Evolutionary conservation across 2,797 vertebrate species (phyloP), one percentile per base, ranked within the genome.

Genomic region (Sebastolobus alascanus): DNA sequence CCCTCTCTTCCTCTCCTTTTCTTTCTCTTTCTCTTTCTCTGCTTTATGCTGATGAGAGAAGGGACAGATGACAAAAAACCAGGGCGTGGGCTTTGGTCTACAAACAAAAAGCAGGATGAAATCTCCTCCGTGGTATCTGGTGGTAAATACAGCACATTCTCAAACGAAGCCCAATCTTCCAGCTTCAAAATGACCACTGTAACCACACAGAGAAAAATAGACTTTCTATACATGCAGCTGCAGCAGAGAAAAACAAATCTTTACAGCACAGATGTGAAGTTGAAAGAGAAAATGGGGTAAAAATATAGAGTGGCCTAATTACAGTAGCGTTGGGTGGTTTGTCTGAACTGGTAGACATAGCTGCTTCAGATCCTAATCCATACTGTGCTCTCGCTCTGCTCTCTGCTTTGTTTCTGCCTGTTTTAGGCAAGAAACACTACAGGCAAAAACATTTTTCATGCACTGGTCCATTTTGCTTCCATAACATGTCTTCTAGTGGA

Each of bases 221-320:
- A 69, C 65, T 52, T 71, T 83, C 68, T 54, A 61, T 60, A 70
- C 6, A 12, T 65, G 80, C 79, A 86, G 76, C 78, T 87, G 66
- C 73, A 82, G 60, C 29, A 16, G 74, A 77, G 63, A 27, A n/a
- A 83, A 80, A 71, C 20, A 78, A 63, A 75, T 75, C 69, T 86
- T 69, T 60, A 73, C 66, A 37, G 74, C 74, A 37, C 88, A 91
- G 77, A 89, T 88, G 85, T 80, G 60, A 35, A 35, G 66, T 69
- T 90, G 43, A 89, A 85, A 79, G 76, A 74, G 37, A 60, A 65
- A 22, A 31, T 3, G 20, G 38, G 69, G 70, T 83, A 85, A 88
- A 90, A 89, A 88, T 71, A 84, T 74, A 80, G 71, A 22, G 70
- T 75, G 69, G 58, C 65, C 43, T 87, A 84, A 89, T 90, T 90